Conservation (phyloP, 2,888 invertebrate genomes). For the Temnothorax rugatulus region DNA sequence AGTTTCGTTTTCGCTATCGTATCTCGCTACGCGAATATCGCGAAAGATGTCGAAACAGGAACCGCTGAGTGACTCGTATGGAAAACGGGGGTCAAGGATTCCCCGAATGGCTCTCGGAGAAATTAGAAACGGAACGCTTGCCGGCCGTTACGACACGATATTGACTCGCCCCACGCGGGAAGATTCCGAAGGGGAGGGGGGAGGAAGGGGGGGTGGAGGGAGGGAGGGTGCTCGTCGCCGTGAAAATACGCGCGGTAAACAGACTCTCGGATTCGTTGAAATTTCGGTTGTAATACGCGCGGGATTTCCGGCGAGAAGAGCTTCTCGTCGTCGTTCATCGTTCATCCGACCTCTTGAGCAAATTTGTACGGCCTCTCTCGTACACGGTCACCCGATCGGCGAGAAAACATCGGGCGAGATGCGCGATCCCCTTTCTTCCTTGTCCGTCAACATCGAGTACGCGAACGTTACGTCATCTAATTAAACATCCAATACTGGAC, state of each 20-base stretch:
- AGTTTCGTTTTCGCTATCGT: not conserved
- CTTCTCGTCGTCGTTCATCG: not conserved
- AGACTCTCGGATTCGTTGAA: conserved; percentile 38
- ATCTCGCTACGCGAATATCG: not conserved
- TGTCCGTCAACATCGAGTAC: not conserved
- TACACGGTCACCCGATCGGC: not conserved
- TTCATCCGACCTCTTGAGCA: not conserved
- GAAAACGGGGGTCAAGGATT: conserved; percentile 24
- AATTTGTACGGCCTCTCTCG: conserved; percentile 20
- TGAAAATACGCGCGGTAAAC: conserved; percentile 68
- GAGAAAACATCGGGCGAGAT: not conserved
- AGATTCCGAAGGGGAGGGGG: not conserved
- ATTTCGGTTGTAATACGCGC: conserved; percentile 39
- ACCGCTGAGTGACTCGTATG: not conserved
- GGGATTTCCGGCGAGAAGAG: not conserved
- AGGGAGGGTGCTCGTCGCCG: conserved; percentile 25
- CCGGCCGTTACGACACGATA: conserved; percentile 65
- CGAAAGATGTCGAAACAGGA: not conserved
- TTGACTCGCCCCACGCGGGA: conserved; percentile 56
- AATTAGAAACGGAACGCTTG: conserved; percentile 61
- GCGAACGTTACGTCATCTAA: not conserved
- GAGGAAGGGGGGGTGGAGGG: not conserved
- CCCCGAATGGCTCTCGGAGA: conserved; percentile 42
- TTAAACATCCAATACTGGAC: not conserved
- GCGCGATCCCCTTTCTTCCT: not conserved